phyloP scores from a whole-genome alignment of 2,888 invertebrate species.

The Bursaphelenchus okinawaensis region DNA sequence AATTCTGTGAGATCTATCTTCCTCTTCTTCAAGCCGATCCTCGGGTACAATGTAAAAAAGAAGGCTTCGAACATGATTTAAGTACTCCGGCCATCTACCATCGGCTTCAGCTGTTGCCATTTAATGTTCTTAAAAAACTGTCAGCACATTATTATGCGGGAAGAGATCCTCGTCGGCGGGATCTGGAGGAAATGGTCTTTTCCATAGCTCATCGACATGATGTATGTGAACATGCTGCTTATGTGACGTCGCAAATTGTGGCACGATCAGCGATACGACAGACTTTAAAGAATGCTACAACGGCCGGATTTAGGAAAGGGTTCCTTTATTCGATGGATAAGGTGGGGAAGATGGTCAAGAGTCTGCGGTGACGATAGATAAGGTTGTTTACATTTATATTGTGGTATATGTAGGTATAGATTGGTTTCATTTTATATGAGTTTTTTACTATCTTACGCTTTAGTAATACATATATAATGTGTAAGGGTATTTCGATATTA shows the following conservation, averaged over 20 bases:
- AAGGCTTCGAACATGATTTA: constrained; percentile 24
- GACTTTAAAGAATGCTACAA: constrained; percentile 47
- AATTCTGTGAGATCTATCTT: constrained; percentile 37
- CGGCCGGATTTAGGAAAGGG: constrained; percentile 43
- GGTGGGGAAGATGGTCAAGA: constrained; percentile 36
- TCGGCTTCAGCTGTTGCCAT: constrained; percentile 51
- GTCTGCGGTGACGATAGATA: constrained; percentile 26
- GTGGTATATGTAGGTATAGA: no score
- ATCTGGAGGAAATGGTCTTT: constrained; percentile 43
- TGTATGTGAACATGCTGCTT: constrained; percentile 36
- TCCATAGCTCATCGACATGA: constrained; percentile 52
- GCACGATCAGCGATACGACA: constrained; percentile 37
- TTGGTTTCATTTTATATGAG: no score
- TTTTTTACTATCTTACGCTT: no score
- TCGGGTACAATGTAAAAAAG: constrained; percentile 25
- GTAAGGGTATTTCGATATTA: no score
- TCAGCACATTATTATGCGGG: constrained; percentile 4
- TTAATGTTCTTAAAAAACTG: constrained; percentile 30
- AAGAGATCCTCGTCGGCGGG: constrained; percentile 11
- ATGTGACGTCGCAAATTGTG: constrained; percentile 42
- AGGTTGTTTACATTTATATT: no score
- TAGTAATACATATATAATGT: no score
- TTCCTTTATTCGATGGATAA: constrained; percentile 44
- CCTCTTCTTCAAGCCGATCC: constrained; percentile 43
- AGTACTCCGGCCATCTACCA: constrained; percentile 51